Percentiles rank a stretch among this genome's conserved stretches.
These are phyloP conservation scores for Minunthozetes semirufus DNA, from an alignment of 2,888 invertebrate species.

Conservation along the genomic window DNA sequence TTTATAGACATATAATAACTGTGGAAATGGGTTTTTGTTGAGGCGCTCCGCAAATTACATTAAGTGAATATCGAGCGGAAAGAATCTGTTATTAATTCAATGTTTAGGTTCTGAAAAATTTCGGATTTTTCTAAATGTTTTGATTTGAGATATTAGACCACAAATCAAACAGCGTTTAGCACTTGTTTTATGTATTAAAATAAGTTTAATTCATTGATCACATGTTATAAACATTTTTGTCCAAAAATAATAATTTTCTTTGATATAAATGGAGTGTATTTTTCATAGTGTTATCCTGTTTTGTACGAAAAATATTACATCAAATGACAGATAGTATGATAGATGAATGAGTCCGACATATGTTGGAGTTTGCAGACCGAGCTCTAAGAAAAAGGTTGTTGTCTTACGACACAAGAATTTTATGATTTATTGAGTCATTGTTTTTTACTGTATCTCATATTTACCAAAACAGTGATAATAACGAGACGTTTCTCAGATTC, in stretches of 20 bases:
- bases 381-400: background rate
- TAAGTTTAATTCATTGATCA: background rate
- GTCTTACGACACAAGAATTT: background rate
- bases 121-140: background rate
- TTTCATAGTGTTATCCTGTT: background rate
- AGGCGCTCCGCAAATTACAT: background rate
- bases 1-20: background rate
- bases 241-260: background rate
- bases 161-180: too few relatives aligned
- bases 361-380: background rate
- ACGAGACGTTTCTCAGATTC: background rate
- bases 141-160: background rate
- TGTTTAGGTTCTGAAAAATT: too few relatives aligned
- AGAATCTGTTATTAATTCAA: background rate
- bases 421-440: background rate
- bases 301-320: background rate
- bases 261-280: background rate
- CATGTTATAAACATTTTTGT: background rate
- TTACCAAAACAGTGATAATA: background rate
- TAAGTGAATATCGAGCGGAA: slow-evolving; percentile 3
- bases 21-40: background rate
- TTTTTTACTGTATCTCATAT: background rate
- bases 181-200: background rate
- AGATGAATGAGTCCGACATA: slow-evolving; percentile 14
- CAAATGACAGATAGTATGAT: slow-evolving; percentile 3